Conservation (phyloP, 2,113 vertebrate species). For the Phrynosoma blainvillii region DNA sequence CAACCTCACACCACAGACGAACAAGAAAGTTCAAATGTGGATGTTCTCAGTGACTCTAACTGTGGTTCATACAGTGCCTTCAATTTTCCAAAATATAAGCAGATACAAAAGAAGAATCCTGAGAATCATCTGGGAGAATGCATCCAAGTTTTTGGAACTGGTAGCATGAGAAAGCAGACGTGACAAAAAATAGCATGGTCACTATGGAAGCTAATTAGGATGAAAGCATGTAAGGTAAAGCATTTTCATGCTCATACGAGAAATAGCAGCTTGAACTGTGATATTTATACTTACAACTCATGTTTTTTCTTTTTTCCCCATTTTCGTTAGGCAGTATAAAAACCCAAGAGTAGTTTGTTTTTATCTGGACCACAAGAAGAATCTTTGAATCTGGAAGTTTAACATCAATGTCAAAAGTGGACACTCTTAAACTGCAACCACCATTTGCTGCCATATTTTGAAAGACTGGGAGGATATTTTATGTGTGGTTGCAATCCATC, state of each 20-base stretch:
- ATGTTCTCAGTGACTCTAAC: conserved; percentile 53
- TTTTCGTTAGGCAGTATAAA: conserved; percentile 70
- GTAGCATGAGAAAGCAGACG: conserved; percentile 74
- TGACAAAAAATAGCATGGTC: conserved; percentile 73
- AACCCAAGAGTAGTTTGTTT: conserved; percentile 68
- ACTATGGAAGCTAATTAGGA: conserved; percentile 66
- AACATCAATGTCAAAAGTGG: conserved; percentile 61
- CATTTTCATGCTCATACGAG: conserved; percentile 48
- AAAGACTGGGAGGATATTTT: conserved; percentile 37
- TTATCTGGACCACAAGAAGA: conserved; percentile 72
- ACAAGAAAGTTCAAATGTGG: conserved; percentile 61
- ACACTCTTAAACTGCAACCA: conserved; percentile 64
- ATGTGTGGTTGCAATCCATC: conserved; percentile 51
- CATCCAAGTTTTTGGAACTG: conserved; percentile 64
- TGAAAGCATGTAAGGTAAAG: conserved; percentile 64
- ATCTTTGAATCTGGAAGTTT: conserved; percentile 71
- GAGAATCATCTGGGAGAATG: conserved; percentile 61
- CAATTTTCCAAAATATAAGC: conserved; percentile 54
- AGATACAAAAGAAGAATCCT: conserved; percentile 57
- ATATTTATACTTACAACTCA: conserved; percentile 54
- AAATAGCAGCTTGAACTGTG: conserved; percentile 64
- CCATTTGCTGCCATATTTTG: conserved; percentile 61
- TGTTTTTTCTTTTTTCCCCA: conserved; percentile 59
- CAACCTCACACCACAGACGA: conserved; percentile 59
- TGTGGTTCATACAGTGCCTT: conserved; percentile 38